Evolutionary conservation across 1,140 invertebrate genomes (phyloP).

Genomic region (Nylanderia fulva): DNA sequence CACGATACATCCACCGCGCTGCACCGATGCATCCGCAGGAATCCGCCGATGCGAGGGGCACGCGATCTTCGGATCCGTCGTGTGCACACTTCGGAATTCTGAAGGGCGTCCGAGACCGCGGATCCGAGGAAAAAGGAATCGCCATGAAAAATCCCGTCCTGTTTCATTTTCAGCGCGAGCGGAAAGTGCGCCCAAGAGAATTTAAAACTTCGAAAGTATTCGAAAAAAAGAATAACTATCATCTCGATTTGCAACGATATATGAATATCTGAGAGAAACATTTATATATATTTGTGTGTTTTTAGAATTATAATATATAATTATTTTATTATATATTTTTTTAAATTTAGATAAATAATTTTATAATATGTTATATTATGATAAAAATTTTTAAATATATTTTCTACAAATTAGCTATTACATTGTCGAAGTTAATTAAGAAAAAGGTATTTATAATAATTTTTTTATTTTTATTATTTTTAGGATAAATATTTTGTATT

Average conservation of each 20-base stretch:
- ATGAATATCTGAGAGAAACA: too few relatives aligned
- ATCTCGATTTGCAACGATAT: not conserved
- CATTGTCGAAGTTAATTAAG: too few relatives aligned
- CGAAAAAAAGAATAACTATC: not conserved
- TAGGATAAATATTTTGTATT: not conserved
- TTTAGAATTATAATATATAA: not conserved
- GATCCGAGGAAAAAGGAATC: conserved; percentile 32
- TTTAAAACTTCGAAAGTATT: conserved; percentile 19
- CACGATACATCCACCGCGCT: too few relatives aligned
- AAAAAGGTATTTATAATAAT: too few relatives aligned
- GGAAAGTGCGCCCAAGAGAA: not conserved
- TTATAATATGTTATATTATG: too few relatives aligned
- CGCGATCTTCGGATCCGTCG: not conserved
- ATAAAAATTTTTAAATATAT: too few relatives aligned
- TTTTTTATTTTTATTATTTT: not conserved
- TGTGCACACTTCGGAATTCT: conserved; percentile 65
- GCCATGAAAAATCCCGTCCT: conserved; percentile 21
- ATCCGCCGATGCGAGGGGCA: conserved; percentile 64
- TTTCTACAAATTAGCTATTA: too few relatives aligned
- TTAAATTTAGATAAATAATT: not conserved
- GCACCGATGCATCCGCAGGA: conserved; percentile 34
- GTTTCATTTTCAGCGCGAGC: conserved; percentile 18
- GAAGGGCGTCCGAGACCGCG: conserved; percentile 1
- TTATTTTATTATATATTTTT: not conserved
- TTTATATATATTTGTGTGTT: too few relatives aligned